Percentiles rank a stretch among this genome's conserved stretches.
phyloP scores from a whole-genome alignment of 2,797 vertebrate species.

The Picus viridis region DNA sequence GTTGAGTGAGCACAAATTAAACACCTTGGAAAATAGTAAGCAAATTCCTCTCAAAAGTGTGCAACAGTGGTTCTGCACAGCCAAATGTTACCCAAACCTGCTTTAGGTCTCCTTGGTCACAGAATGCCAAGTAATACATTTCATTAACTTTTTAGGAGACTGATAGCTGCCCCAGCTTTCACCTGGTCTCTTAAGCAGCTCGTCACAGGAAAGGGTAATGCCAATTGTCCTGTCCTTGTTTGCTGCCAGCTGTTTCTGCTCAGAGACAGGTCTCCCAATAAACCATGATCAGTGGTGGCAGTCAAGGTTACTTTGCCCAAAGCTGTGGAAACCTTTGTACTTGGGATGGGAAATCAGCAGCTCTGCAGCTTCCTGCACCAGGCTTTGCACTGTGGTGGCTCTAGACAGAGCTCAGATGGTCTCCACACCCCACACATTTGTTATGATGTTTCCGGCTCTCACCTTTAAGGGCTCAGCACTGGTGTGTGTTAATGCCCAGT shows the following conservation, averaged over 20 bases:
- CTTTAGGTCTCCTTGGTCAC: neutral
- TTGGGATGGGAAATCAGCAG: neutral
- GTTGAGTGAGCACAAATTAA: neutral
- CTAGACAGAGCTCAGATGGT: neutral
- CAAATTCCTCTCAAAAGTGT: neutral
- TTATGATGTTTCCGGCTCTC: neutral
- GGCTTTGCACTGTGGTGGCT: fast-evolving
- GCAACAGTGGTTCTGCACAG: too few relatives aligned
- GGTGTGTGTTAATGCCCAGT: neutral
- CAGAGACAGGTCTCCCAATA: neutral
- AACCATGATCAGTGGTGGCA: fast-evolving
- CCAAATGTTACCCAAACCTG: neutral
- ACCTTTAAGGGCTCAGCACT: neutral
- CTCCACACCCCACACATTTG: neutral
- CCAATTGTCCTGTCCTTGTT: neutral
- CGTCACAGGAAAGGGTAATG: neutral
- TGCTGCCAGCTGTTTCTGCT: neutral
- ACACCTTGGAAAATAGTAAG: neutral
- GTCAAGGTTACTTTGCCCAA: neutral
- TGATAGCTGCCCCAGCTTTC: neutral
- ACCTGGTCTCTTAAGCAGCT: too few relatives aligned
- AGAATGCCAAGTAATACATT: neutral
- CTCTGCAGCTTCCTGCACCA: neutral
- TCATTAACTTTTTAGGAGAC: neutral
- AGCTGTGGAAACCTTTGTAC: neutral